Conservation (phyloP, 2,113 vertebrate species). For the Willisornis vidua region DNA sequence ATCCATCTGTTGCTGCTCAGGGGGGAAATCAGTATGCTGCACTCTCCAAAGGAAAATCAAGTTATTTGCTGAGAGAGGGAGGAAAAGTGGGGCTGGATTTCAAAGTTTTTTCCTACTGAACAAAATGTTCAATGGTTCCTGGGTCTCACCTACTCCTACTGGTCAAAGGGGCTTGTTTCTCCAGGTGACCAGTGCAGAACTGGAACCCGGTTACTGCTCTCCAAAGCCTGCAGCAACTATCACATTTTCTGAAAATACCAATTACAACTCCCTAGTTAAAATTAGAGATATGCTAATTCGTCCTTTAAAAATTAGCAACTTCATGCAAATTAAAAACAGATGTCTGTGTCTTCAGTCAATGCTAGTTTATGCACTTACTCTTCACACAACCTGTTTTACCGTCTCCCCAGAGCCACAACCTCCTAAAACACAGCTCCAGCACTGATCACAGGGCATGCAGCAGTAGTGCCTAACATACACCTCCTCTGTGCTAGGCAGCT, state of each 20-base stretch:
- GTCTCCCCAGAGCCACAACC: background rate
- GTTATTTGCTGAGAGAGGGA: background rate
- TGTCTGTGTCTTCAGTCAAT: background rate
- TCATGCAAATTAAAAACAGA: conserved; percentile 18
- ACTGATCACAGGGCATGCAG: background rate
- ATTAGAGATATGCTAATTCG: conserved; percentile 23
- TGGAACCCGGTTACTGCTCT: background rate
- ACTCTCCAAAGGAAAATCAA: background rate
- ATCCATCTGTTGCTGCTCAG: background rate
- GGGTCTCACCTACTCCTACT: background rate
- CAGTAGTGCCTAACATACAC: background rate
- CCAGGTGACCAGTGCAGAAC: background rate
- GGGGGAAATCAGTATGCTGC: background rate
- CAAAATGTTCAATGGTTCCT: background rate
- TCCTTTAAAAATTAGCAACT: conserved; percentile 42
- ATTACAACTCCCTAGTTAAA: conserved; percentile 13
- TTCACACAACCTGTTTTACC: background rate
- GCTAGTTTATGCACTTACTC: background rate
- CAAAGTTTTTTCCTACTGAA: background rate
- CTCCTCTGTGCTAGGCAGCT: background rate
- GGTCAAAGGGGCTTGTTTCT: background rate
- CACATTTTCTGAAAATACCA: background rate
- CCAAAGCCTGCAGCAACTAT: background rate
- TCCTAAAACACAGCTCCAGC: background rate
- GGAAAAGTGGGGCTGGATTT: background rate